phyloP scores from a whole-genome alignment of 2,797 vertebrate genomes.

The Astyanax mexicanus region DNA sequence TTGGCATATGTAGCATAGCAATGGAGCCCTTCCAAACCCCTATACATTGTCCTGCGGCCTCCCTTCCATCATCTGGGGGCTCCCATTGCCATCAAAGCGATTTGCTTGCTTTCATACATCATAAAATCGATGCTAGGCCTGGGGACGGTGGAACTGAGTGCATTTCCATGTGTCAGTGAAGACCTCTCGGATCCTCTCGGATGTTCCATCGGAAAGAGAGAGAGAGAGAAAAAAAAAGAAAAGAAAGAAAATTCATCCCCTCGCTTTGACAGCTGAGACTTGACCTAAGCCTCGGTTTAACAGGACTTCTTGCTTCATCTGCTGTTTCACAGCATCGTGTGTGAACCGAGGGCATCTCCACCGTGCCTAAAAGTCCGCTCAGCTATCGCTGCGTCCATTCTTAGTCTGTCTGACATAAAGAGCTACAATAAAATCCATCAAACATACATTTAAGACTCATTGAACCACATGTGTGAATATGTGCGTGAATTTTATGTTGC shows the following conservation, averaged over 20 bases:
- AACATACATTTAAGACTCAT: conserved; percentile 12
- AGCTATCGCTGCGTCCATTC: neutral
- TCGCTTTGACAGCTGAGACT: conserved; percentile 41
- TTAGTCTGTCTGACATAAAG: conserved; percentile 17
- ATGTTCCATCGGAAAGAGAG: conserved; percentile 36
- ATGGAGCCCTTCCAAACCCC: conserved; percentile 30
- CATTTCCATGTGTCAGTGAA: conserved; percentile 56
- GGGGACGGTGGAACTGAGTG: conserved; percentile 44
- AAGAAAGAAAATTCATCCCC: conserved; percentile 26
- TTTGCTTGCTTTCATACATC: conserved; percentile 54
- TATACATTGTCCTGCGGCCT: conserved; percentile 21
- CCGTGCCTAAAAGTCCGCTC: neutral
- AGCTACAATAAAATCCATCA: conserved; percentile 32
- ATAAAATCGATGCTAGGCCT: conserved; percentile 55
- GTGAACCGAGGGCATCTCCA: neutral
- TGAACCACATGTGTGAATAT: neutral
- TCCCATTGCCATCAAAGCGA: conserved; percentile 56
- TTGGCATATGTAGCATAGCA: conserved; percentile 20
- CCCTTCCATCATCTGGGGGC: conserved; percentile 39
- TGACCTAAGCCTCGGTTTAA: conserved; percentile 36
- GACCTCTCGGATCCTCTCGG: conserved; percentile 40
- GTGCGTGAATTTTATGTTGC: conserved; percentile 16
- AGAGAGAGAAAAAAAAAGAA: conserved; percentile 1
- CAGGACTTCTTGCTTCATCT: conserved; percentile 22
- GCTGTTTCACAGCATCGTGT: conserved; percentile 24